These are phyloP conservation scores for Temnothorax curvispinosus DNA, from an alignment of 1,140 invertebrate genomes.

Conservation along the genomic window DNA sequence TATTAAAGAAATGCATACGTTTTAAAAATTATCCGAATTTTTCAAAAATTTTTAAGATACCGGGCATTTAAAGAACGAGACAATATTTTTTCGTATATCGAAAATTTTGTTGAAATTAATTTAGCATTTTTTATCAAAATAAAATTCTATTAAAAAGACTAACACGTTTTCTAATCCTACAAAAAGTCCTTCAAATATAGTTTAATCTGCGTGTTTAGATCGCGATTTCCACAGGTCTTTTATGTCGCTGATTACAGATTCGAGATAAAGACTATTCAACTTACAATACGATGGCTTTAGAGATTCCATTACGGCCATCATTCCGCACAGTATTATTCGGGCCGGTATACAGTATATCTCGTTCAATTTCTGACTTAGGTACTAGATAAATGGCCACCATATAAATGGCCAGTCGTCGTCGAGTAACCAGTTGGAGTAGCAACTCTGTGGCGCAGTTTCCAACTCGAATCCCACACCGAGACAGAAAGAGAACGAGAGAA, in stretches of 20 bases:
- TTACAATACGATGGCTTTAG: neutral
- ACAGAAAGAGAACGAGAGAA: neutral
- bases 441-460: constrained; percentile 28
- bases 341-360: constrained; percentile 6
- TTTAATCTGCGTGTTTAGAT: neutral
- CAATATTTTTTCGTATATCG: neutral
- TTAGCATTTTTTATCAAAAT: neutral
- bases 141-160: neutral
- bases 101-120: neutral
- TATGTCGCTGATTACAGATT: neutral
- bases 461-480: constrained; percentile 14
- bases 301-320: constrained; percentile 26
- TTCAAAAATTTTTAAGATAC: neutral
- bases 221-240: neutral
- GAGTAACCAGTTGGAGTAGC: constrained; percentile 19
- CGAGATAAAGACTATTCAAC: constrained; percentile 2
- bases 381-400: constrained; percentile 35
- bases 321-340: constrained; percentile 28
- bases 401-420: constrained; percentile 36
- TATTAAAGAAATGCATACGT: neutral
- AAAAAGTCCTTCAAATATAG: neutral
- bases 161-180: neutral
- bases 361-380: constrained; percentile 44
- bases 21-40: constrained; percentile 2
- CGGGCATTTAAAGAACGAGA: neutral